Conservation (phyloP, 2,113 vertebrate genomes). For the Ptychochromis oligacanthus region DNA sequence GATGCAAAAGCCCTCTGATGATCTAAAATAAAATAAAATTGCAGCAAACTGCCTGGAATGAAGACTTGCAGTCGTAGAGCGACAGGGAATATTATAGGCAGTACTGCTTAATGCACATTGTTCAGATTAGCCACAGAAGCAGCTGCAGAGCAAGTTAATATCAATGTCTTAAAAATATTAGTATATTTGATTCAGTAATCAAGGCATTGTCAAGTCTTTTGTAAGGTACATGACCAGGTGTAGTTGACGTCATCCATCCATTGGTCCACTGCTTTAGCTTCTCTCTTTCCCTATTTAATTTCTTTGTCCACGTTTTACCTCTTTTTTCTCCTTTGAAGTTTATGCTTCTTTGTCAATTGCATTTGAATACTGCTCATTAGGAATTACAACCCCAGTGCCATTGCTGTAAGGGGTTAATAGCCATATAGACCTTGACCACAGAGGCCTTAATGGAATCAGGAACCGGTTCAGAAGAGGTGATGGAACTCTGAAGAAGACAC, state of each 20-base stretch:
- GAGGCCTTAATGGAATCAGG: constrained; percentile 63
- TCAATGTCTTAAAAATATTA: background rate
- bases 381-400: constrained; percentile 33
- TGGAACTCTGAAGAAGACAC: constrained; percentile 46
- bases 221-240: background rate
- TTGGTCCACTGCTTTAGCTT: background rate
- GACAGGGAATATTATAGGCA: background rate
- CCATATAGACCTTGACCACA: constrained; percentile 56
- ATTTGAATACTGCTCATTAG: constrained; percentile 54
- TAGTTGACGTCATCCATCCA: background rate
- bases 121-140: background rate
- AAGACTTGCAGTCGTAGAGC: background rate
- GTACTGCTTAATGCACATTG: background rate
- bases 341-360: background rate
- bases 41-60: constrained; percentile 1
- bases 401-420: constrained; percentile 60
- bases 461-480: constrained; percentile 51
- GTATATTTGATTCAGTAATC: background rate
- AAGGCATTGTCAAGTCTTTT: background rate
- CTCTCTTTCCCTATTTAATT: background rate
- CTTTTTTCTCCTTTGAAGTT: constrained; percentile 15
- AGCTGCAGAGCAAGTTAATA: constrained; percentile 1
- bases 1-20: background rate
- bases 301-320: constrained; percentile 1
- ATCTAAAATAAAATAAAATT: constrained; percentile 32